A percentile compares a stretch with the other conserved stretches of the same genome.
Conservation (phyloP, 92 coral and sea anemone species). For the Parazoanthus swiftii region DNA sequence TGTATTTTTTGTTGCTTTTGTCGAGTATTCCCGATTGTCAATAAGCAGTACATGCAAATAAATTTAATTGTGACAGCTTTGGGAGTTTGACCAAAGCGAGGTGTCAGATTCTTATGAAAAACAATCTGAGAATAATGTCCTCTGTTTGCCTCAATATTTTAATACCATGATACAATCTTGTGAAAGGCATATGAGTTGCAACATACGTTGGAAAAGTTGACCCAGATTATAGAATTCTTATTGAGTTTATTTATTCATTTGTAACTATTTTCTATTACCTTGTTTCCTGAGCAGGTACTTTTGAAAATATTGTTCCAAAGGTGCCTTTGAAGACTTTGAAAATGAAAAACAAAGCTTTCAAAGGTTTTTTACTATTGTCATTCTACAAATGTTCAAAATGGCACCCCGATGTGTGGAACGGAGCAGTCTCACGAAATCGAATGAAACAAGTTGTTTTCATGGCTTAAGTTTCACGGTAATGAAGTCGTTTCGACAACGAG, state of each 20-base stretch:
- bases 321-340: not conserved
- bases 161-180: not conserved
- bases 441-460: not conserved
- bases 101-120: too few relatives aligned
- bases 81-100: not conserved
- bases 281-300: not conserved
- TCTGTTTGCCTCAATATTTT: too few relatives aligned
- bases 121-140: not conserved
- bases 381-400: conserved; percentile 28
- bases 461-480: not conserved
- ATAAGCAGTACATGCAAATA: not conserved
- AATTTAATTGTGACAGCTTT: not conserved
- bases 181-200: not conserved
- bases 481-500: not conserved
- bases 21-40: not conserved
- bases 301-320: conserved; percentile 10
- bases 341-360: conserved; percentile 14
- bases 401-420: conserved; percentile 29
- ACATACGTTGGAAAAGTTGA: not conserved
- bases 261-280: not conserved
- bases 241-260: not conserved
- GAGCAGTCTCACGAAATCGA: conserved; percentile 9
- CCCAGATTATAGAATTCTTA: not conserved
- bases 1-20: not conserved
- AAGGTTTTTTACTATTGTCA: conserved; percentile 6